Base-by-base conservation (phyloP, 2,888 invertebrate genomes). In the Arctia plantaginis region DNA sequence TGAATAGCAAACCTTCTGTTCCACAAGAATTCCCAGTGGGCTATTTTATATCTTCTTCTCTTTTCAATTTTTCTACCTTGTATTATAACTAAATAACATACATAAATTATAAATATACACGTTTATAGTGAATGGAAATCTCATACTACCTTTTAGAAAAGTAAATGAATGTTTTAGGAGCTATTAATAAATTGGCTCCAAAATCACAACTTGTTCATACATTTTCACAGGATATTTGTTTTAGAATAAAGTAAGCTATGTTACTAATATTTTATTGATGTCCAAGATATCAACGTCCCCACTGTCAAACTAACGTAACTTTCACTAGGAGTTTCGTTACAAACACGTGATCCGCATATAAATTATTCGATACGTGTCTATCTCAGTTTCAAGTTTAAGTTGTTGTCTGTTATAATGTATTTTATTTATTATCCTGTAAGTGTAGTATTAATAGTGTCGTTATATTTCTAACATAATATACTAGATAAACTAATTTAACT, bases 351-450 rank as follows among this genome's bases (percentile, higher is more conserved):
- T 23, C 23, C 23, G 23, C 23, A 55, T 55, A 55, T 55, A 55
- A 55, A 55, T 55, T 55, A 55, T 55, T 55, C n/a, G 51, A n/a
- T 12, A 55, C 51, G 51, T 55, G n/a, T 55, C 51, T 55, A 55
- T 55, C 20, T 8, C 23, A 55, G 51, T 55, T n/a, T 55, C 51
- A 55, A 55, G 51, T 55, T 55, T 55, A 55, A 55, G 23, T 55
- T 51, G 8, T 51, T 51, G 23, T 51, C 1, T 51, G 51, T 51
- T 23, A 10, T 51, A 51, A 2, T 47, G 8, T 23, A 51, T 23
- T 51, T 51, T 1, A 23, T 23, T 51, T 23, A 6, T 1, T 47
- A 47, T 7, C 20, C 18, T 20, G 20, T 20, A 47, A 20, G 23
- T 51, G 8, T 3, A n/a, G 1, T n/a, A 55, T 23, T 12, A 55